Base-by-base conservation (phyloP, 2,888 invertebrate genomes). In the Drosophila demipolita region DNA sequence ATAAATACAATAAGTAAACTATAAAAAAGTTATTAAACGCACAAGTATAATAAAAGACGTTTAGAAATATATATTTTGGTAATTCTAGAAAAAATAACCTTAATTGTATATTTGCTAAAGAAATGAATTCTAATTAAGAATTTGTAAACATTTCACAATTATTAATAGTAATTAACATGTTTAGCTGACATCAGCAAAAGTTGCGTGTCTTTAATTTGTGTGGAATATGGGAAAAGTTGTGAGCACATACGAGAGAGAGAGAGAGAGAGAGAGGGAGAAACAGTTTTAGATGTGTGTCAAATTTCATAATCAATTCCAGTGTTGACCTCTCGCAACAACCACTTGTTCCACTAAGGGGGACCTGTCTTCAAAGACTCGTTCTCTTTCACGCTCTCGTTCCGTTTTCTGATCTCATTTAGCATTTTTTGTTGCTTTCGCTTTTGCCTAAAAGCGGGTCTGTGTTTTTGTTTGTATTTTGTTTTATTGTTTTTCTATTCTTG, bases 341-440 rank as follows among this genome's bases (percentile, higher is more conserved):
- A 75, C 78, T 75, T 75, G 74, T 75, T 75, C 33, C 60, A 58
- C 72, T 52, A 12, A 20, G 12, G 3, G 45, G 8, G 23, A 29
- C 54, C 45, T 59, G 38, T 54, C 52, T 49, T 32, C 32, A 52
- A 29, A 33, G 26, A 49, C 52, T 20, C 49, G 38, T 54, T 72
- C 49, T 50, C 23, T 26, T 48, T 48, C 26, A 9, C 58, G 42
- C 42, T 71, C 48, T 50, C 15, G 9, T 54, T 54, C 20, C 11
- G 26, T 58, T 58, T 20, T 58, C 45, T 9, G 29, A 5, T 45
- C 23, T 45, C 42, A 40, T 29, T 58, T 29, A 12, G 40, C 4
- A 20, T 29, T 23, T 23, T 11, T 67, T 17, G 26, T 59, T 61
- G 50, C 88, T 84, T 84, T 84, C 88, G 76, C 63, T 84, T 84